Conservation (phyloP, 2,797 vertebrate species). For the Scyliorhinus canicula region DNA sequence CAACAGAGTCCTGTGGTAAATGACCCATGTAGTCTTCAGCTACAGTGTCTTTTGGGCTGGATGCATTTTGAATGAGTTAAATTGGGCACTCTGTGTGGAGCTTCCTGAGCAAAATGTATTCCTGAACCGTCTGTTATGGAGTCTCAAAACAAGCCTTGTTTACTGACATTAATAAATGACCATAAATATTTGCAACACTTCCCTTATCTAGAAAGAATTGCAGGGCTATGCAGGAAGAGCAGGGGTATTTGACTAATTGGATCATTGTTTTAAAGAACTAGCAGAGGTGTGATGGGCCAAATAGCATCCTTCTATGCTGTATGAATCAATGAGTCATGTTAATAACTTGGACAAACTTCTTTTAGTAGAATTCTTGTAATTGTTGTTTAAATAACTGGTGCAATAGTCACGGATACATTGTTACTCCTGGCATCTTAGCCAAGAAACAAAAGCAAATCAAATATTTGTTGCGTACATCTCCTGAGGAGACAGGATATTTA, state of each 20-base stretch:
- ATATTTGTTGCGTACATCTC: not conserved
- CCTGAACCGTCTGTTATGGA: not conserved
- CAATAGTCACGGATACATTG: not conserved
- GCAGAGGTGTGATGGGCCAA: not conserved
- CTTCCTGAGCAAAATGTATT: not conserved
- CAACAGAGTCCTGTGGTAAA: not conserved
- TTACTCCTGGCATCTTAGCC: not conserved
- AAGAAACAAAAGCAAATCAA: not conserved
- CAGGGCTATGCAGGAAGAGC: not conserved
- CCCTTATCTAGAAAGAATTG: not conserved
- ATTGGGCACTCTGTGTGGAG: not conserved
- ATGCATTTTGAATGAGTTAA: not conserved
- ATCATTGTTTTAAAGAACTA: not conserved
- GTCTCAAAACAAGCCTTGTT: not conserved
- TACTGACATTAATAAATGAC: not conserved
- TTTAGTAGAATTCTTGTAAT: not conserved
- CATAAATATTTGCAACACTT: not conserved
- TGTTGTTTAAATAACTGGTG: not conserved
- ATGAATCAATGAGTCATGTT: not conserved
- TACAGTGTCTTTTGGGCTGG: not conserved
- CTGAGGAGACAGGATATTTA: not conserved
- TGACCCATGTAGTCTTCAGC: not conserved
- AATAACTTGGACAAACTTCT: not conserved
- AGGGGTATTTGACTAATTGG: not conserved
- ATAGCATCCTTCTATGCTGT: not conserved